These are phyloP conservation scores for Dissostichus mawsoni DNA, from an alignment of 2,113 vertebrate species.

Conservation along the genomic window DNA sequence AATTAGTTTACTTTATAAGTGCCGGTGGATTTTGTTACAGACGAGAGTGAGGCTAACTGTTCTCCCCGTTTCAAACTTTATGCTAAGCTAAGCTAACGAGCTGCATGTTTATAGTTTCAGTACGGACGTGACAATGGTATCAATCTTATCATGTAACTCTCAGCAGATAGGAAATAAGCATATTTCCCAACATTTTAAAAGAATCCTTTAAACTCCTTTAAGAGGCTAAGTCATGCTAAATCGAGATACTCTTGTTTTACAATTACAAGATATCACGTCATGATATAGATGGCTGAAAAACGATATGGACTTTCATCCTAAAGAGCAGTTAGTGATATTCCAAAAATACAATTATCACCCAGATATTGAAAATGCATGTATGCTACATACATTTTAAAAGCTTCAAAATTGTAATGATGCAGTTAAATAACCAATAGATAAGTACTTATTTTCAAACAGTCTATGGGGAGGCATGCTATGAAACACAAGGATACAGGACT, in stretches of 20 bases:
- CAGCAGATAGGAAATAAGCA: no score
- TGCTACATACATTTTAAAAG: neutral
- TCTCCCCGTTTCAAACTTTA: neutral
- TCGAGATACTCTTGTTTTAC: neutral
- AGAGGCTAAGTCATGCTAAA: neutral
- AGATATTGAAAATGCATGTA: slow-evolving; percentile 13
- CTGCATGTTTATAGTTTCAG: neutral
- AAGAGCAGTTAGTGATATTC: neutral
- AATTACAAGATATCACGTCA: neutral
- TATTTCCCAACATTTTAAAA: neutral
- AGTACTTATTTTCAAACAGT: slow-evolving; percentile 25
- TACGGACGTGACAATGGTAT: neutral
- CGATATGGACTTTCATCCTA: neutral
- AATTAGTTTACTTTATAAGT: neutral
- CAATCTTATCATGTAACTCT: neutral
- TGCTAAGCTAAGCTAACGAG: neutral
- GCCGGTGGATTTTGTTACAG: neutral
- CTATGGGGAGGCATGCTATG: slow-evolving; percentile 67
- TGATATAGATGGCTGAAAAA: neutral
- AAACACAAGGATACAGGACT: slow-evolving; percentile 52
- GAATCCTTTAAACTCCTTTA: neutral
- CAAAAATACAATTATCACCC: neutral
- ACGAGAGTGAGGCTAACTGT: neutral
- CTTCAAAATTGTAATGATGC: slow-evolving; percentile 12
- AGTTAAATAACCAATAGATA: slow-evolving; percentile 15